Conservation (phyloP, 2,113 vertebrate genomes). For the Lepus europaeus region DNA sequence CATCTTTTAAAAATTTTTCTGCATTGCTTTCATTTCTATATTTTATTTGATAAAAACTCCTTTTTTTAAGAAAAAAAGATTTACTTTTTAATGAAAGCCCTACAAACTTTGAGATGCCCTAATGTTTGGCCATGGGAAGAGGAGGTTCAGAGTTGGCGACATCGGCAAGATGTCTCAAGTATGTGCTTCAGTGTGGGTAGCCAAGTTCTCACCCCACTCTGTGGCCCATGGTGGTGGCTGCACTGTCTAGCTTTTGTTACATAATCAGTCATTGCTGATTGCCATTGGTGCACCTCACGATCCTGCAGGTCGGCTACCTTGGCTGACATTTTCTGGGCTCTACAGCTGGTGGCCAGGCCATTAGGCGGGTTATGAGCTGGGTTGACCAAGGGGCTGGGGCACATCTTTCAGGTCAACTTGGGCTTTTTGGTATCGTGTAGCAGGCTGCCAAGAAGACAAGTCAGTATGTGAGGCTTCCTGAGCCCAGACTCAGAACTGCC, state of each 20-base stretch:
- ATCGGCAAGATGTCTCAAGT: neutral
- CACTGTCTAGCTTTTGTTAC: neutral
- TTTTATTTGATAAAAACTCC: neutral
- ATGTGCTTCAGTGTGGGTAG: neutral
- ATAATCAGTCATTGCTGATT: neutral
- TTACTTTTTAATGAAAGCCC: slow-evolving; percentile 26
- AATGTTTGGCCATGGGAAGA: neutral
- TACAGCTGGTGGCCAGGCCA: neutral
- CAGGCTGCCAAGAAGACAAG: neutral
- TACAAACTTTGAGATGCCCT: neutral
- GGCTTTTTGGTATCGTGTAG: neutral
- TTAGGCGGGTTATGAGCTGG: neutral
- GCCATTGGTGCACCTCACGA: neutral
- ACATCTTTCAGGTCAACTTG: neutral
- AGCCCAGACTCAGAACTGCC: neutral
- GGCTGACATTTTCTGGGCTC: neutral
- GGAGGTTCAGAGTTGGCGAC: neutral
- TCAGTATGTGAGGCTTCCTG: accelerated
- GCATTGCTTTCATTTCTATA: neutral
- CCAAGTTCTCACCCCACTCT: neutral
- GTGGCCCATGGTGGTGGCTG: accelerated
- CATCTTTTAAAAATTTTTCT: neutral
- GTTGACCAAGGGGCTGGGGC: accelerated
- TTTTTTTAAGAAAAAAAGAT: neutral
- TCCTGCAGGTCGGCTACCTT: neutral